phyloP scores from a whole-genome alignment of 2,113 vertebrate species.

The Probosciger aterrimus region DNA sequence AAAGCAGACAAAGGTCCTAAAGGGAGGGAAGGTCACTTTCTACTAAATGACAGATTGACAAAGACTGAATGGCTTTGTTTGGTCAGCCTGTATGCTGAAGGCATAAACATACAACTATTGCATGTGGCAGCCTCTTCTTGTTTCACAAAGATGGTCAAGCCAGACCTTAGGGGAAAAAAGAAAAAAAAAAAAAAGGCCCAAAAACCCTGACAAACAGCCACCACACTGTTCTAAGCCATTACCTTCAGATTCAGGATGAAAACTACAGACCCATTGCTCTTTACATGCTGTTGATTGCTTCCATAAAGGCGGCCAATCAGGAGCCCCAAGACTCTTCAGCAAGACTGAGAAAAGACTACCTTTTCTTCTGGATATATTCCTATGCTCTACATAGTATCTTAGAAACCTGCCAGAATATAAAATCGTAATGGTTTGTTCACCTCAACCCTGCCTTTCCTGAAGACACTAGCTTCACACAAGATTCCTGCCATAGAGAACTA shows the following conservation, averaged over 20 bases:
- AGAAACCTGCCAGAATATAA: background rate
- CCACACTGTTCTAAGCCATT: background rate
- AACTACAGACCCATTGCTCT: background rate
- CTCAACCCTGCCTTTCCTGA: background rate
- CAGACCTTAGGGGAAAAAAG: background rate
- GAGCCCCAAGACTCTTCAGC: background rate
- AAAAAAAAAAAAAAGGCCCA: background rate
- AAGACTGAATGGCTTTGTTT: background rate
- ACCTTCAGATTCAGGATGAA: background rate
- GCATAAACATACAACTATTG: background rate
- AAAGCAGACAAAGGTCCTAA: background rate
- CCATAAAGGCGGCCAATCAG: no score
- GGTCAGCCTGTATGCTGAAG: background rate
- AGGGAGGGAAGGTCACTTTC: no score
- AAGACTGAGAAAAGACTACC: background rate
- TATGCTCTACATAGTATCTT: background rate
- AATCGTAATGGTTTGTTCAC: background rate
- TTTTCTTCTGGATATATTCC: background rate
- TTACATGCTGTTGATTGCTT: background rate
- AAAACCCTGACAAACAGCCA: background rate
- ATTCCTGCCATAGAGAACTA: background rate
- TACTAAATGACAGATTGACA: background rate
- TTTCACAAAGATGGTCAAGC: background rate
- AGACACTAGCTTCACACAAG: background rate
- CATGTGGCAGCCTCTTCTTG: background rate